Conservation (phyloP, 2,797 vertebrate species). For the Lateolabrax maculatus region DNA sequence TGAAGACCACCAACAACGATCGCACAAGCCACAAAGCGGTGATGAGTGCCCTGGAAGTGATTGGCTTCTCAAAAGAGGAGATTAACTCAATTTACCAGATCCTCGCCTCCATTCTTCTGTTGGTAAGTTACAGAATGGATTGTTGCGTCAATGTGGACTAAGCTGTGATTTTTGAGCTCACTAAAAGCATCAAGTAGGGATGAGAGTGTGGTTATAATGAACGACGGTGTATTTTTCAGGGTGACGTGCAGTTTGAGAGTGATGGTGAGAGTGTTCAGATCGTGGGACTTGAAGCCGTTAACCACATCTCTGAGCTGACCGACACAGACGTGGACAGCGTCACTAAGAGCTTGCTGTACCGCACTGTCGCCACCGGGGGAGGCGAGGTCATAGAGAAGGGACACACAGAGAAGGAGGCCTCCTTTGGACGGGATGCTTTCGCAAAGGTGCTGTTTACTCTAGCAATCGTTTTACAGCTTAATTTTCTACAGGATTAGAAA, state of each 20-base stretch:
- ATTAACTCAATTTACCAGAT: constrained; percentile 85
- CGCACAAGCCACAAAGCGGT: constrained; percentile 83
- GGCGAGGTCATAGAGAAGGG: constrained; percentile 93
- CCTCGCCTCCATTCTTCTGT: constrained; percentile 89
- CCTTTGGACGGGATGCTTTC: constrained; percentile 91
- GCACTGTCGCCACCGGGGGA: constrained; percentile 92
- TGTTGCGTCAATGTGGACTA: not conserved
- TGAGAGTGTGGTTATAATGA: not conserved
- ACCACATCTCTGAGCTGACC: constrained; percentile 84
- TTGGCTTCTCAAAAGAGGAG: constrained; percentile 90
- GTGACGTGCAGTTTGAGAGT: constrained; percentile 87
- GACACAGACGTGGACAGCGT: constrained; percentile 75
- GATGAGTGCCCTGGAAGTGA: constrained; percentile 86
- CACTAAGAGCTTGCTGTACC: constrained; percentile 85
- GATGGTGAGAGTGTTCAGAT: constrained; percentile 82
- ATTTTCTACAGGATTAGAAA: no score
- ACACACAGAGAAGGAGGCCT: constrained; percentile 88
- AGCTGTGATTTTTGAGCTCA: not conserved
- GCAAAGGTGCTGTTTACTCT: constrained; percentile 85
- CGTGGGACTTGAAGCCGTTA: constrained; percentile 62
- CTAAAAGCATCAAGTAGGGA: not conserved
- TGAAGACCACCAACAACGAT: constrained; percentile 84
- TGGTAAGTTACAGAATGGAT: constrained; percentile 79
- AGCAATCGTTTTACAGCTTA: no score
- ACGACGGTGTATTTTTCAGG: constrained; percentile 73